These are phyloP conservation scores for Lycodopsis pacificus DNA, from an alignment of 2,797 vertebrate genomes.

Conservation along the genomic window DNA sequence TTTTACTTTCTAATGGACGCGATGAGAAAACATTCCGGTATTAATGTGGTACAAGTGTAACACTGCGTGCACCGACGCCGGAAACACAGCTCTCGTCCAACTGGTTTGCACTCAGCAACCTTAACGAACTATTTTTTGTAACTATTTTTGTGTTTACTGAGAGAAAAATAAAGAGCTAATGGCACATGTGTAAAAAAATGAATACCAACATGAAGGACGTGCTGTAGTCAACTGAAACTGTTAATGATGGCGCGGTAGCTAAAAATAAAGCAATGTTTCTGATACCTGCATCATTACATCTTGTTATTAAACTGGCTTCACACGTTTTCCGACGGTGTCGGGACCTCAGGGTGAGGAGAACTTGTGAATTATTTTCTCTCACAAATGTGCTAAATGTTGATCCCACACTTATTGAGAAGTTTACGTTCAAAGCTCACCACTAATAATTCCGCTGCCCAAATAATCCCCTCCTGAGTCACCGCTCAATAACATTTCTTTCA, in stretches of 20 bases:
- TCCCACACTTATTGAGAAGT: slow-evolving; percentile 47
- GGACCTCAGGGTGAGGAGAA: slow-evolving; percentile 38
- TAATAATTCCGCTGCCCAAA: slow-evolving; percentile 47
- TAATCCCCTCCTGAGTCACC: slow-evolving; percentile 35
- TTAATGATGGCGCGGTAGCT: neutral
- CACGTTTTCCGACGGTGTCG: slow-evolving; percentile 26
- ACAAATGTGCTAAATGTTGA: slow-evolving; percentile 35
- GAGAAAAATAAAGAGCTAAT: neutral
- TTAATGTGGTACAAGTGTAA: slow-evolving; percentile 22
- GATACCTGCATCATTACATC: slow-evolving; percentile 30
- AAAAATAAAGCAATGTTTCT: slow-evolving; percentile 13
- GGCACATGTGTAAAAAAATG: slow-evolving; percentile 4
- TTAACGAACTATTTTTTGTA: slow-evolving; percentile 17
- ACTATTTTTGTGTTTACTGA: slow-evolving; percentile 10
- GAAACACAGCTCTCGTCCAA: slow-evolving; percentile 7
- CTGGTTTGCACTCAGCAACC: slow-evolving; percentile 20
- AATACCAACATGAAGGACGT: neutral
- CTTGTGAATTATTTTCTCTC: neutral
- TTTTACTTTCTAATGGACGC: slow-evolving; percentile 49
- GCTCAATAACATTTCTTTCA: slow-evolving; percentile 53
- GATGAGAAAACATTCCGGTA: slow-evolving; percentile 39
- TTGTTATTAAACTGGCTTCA: slow-evolving; percentile 25
- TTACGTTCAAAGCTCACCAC: slow-evolving; percentile 32
- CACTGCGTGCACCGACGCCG: neutral
- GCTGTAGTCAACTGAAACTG: slow-evolving; percentile 3